phyloP scores from a whole-genome alignment of 2,113 vertebrate species.

The Plectropomus leopardus region DNA sequence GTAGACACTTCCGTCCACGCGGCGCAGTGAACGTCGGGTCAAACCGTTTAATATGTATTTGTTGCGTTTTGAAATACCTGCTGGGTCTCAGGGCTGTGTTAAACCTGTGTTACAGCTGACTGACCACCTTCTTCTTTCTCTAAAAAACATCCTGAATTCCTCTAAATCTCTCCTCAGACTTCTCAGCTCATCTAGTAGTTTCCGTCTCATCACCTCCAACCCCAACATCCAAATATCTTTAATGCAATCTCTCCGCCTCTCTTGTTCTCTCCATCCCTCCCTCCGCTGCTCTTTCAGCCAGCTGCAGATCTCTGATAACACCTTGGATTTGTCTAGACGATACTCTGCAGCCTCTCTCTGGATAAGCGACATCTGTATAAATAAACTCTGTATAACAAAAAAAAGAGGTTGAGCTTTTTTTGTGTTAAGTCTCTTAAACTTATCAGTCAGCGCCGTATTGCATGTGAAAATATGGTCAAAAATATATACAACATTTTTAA shows the following conservation, averaged over 20 bases:
- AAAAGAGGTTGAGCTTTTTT: not conserved
- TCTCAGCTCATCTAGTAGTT: constrained; percentile 15
- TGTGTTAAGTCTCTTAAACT: no score
- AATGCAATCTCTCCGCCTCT: constrained; percentile 54
- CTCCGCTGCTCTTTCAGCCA: constrained; percentile 11
- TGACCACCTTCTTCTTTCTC: not conserved
- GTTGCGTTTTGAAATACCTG: constrained; percentile 1
- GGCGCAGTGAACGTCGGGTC: not conserved
- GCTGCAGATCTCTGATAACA: constrained; percentile 29
- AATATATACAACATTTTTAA: no score
- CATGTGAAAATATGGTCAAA: no score
- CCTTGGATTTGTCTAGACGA: constrained; percentile 20
- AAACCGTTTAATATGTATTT: not conserved
- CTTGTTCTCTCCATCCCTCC: constrained; percentile 17
- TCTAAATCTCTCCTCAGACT: not conserved
- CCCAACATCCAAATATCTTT: constrained; percentile 33
- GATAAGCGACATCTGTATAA: not conserved
- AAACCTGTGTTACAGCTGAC: constrained; percentile 1
- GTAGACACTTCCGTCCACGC: no score
- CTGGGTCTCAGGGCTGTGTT: not conserved
- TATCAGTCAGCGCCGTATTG: no score
- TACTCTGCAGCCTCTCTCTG: constrained; percentile 5
- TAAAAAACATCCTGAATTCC: not conserved
- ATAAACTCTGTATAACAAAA: not conserved
- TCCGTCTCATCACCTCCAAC: not conserved